These are phyloP conservation scores for Lichenostomus cassidix DNA, from an alignment of 2,113 vertebrate genomes.

Conservation along the genomic window DNA sequence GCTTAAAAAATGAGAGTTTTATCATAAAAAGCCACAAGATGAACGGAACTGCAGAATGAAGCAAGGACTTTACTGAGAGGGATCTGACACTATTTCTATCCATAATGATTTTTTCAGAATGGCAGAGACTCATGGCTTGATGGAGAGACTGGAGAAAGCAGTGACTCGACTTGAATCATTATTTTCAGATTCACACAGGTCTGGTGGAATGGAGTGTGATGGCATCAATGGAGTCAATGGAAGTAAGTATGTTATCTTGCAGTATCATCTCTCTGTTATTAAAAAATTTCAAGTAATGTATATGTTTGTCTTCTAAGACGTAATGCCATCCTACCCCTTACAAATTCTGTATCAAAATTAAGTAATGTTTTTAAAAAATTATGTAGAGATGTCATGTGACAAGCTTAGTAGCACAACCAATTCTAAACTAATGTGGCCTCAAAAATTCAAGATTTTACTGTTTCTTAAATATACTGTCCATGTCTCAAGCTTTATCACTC, in stretches of 20 bases:
- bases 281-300: background rate
- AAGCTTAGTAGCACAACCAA: background rate
- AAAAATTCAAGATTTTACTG: background rate
- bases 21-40: background rate
- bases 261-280: background rate
- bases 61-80: background rate
- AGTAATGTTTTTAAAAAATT: background rate
- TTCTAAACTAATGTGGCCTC: background rate
- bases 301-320: background rate
- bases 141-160: constrained; percentile 89
- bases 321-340: background rate
- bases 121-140: constrained; percentile 81
- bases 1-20: background rate
- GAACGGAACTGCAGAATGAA: background rate
- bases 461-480: background rate
- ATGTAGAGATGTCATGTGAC: background rate
- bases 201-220: constrained; percentile 61
- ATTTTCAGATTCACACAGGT: constrained; percentile 70
- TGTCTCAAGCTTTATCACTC: background rate
- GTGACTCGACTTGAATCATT: constrained; percentile 88
- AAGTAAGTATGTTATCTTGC: constrained; percentile 69
- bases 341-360: background rate
- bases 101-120: constrained; percentile 70
- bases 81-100: background rate
- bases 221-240: constrained; percentile 78